phyloP scores from a whole-genome alignment of 2,888 invertebrate genomes.

The Dexiosoma caninum region DNA sequence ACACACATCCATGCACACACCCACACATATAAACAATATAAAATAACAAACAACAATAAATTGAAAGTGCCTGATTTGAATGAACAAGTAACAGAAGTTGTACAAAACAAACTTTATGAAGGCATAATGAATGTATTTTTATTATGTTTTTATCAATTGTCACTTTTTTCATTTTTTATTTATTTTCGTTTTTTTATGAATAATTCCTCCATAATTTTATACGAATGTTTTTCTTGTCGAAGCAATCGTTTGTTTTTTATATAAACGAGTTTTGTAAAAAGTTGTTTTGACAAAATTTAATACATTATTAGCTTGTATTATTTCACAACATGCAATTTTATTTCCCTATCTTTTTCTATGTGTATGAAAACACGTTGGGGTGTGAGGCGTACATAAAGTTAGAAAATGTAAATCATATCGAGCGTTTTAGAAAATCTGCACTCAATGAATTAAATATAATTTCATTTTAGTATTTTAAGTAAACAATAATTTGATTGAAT shows the following conservation, averaged over 20 bases:
- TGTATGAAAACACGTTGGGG: neutral
- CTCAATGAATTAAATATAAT: too few relatives aligned
- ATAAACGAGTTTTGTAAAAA: neutral
- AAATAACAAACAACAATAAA: constrained; percentile 5
- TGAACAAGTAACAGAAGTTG: constrained; percentile 5
- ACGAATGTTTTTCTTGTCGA: neutral
- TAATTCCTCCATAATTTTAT: neutral
- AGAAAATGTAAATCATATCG: too few relatives aligned
- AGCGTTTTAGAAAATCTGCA: too few relatives aligned
- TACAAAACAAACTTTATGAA: constrained; percentile 33
- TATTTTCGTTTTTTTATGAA: too few relatives aligned
- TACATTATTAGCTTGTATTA: constrained; percentile 36
- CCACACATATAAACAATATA: neutral
- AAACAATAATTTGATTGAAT: too few relatives aligned
- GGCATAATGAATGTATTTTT: constrained; percentile 24
- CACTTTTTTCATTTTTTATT: neutral
- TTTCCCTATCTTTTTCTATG: neutral
- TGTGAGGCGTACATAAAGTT: too few relatives aligned
- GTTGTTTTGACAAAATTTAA: constrained; percentile 24
- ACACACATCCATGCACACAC: neutral
- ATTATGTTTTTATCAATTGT: constrained; percentile 39
- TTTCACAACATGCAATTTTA: constrained; percentile 40
- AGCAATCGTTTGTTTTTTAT: neutral
- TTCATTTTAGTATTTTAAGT: too few relatives aligned
- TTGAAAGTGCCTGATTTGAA: constrained; percentile 27